Percentiles rank a stretch among this genome's conserved stretches.
Evolutionary conservation across 2,113 vertebrate genomes (phyloP).

Genomic region (Acrocephalus kingi): DNA sequence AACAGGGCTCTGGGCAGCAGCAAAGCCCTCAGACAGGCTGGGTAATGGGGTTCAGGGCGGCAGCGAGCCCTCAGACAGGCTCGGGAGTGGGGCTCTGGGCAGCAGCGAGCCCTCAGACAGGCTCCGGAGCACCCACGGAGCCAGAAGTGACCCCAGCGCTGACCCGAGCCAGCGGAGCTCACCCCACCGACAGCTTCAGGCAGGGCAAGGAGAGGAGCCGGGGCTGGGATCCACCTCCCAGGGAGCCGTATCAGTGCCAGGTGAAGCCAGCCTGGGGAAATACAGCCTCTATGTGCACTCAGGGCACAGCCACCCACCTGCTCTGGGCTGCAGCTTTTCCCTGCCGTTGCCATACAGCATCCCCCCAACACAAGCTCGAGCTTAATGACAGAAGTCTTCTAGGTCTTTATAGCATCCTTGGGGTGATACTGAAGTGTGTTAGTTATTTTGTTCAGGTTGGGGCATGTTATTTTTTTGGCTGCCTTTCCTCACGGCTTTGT

Average conservation of each 20-base stretch:
- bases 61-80: background rate
- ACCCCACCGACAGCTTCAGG: rapidly evolving
- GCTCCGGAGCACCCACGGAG: rapidly evolving
- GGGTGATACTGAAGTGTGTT: background rate
- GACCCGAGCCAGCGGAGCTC: rapidly evolving
- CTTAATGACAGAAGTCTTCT: background rate
- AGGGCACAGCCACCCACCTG: background rate
- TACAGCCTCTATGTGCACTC: rapidly evolving
- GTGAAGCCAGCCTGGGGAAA: rapidly evolving
- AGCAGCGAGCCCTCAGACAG: rapidly evolving
- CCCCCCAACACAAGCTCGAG: too few species aligned
- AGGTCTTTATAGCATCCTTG: rapidly evolving
- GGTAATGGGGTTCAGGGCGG: too few species aligned
- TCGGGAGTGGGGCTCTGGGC: too few species aligned
- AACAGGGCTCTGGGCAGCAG: too few species aligned
- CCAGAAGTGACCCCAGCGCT: background rate
- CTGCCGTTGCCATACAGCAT: rapidly evolving
- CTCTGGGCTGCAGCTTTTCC: background rate
- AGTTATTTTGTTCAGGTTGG: background rate
- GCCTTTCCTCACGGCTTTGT: background rate
- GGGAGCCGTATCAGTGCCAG: rapidly evolving
- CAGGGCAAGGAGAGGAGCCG: rapidly evolving
- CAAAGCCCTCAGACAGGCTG: too few species aligned
- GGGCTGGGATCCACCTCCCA: background rate
- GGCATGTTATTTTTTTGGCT: background rate